Evolutionary conservation across 1,140 invertebrate species (phyloP).

Genomic region (Eumeta japonica): DNA sequence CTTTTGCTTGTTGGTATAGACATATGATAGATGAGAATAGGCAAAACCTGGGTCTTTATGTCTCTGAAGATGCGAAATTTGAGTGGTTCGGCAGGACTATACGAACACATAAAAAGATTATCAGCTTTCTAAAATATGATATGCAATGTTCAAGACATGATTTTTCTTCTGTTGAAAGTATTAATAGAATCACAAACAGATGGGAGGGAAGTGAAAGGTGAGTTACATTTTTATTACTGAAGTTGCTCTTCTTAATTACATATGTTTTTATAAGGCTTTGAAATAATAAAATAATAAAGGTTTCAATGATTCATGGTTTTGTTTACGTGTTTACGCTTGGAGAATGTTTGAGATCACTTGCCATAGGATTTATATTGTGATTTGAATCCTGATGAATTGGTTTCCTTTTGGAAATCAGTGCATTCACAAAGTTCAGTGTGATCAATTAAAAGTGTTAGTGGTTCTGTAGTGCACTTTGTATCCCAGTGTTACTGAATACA

Average conservation of each 20-base stretch:
- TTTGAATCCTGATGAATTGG: too few species aligned
- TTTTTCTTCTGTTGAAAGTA: constrained; percentile 39
- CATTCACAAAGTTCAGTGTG: too few species aligned
- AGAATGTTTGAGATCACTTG: too few species aligned
- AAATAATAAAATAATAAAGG: neutral
- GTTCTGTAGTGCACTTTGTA: too few species aligned
- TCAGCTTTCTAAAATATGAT: constrained; percentile 41
- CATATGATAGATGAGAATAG: constrained; percentile 45
- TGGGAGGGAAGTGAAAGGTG: constrained; percentile 29
- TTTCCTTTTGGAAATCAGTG: too few species aligned
- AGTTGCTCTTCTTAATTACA: too few species aligned
- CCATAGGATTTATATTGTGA: too few species aligned
- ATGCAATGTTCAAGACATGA: constrained; percentile 48
- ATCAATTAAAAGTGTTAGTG: too few species aligned
- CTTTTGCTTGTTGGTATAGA: constrained; percentile 46
- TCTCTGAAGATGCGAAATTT: constrained; percentile 55
- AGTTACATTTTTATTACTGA: too few species aligned
- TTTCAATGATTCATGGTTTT: neutral
- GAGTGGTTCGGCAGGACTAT: constrained; percentile 62
- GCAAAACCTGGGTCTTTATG: constrained; percentile 41
- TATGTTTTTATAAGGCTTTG: neutral
- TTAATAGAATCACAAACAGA: constrained; percentile 34
- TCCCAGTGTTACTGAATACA: too few species aligned
- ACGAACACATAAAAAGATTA: constrained; percentile 52
- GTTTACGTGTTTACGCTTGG: too few species aligned